Base-by-base conservation (phyloP, 1,140 invertebrate species). In the Steinernema feltiae region DNA sequence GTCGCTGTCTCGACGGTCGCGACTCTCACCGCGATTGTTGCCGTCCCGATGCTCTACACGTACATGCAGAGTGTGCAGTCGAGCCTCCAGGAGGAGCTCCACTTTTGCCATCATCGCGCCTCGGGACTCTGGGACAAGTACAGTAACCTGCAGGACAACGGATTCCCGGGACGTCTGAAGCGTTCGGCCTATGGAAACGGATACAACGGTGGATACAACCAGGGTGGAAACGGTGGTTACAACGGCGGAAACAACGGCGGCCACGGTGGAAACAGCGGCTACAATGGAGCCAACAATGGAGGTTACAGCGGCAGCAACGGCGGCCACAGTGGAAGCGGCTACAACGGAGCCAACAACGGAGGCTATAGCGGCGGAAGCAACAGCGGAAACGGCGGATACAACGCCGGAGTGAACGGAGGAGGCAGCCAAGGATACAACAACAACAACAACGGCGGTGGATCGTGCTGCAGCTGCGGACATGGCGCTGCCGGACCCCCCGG, bases 31-130 rank as follows among this genome's bases (percentile, higher is more conserved):
- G 72, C 77, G 24, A 76, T 79, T 46, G 71, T 79, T 63, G 73
- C 76, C 32, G 76, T 79, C 18, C 78, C 78, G 73, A 79, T 79
- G 78, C 73, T 79, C n/a, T 79, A 79, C 73, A 78, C 75, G 70
- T 79, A 79, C 70, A 79, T 79, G 76, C 78, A 79, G 48, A 70
- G 72, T 63, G 76, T 78, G 29, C 78, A 79, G 53, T 79, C 78
- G 30, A 71, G 71, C 31, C 78, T 79, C 30, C 76, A 79, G 70
- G 29, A 48, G 24, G 78, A 79, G 29, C 72, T 79, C n/a, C 76
- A 78, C 27, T 79, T 79, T 70, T 79, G 78, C 48, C 30, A 70
- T n/a, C 77, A 78, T 73, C 17, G 77, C n/a, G 71, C 77, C 63
- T 69, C 74, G 30, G 77, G 77, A 71, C 77, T 78, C 70, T 78